A percentile compares a stretch with the other conserved stretches of the same genome.
phyloP scores from a whole-genome alignment of 2,113 vertebrate genomes.

The Pygoscelis adeliae region DNA sequence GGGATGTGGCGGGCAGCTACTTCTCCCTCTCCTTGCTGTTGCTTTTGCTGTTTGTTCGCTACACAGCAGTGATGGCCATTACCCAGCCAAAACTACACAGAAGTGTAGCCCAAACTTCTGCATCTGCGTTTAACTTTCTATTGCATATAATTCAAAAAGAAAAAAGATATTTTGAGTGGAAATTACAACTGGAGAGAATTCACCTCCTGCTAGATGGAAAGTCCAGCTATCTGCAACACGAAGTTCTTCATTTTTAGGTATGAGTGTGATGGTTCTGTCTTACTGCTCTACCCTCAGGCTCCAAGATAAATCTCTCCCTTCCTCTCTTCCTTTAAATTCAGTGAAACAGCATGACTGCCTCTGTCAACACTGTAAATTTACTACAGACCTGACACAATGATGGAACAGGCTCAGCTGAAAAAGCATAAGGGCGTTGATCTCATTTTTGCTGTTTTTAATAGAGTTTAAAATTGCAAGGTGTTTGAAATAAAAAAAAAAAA shows the following conservation, averaged over 20 bases:
- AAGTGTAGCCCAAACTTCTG: background rate
- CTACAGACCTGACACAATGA: background rate
- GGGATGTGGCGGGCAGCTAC: background rate
- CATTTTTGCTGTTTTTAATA: background rate
- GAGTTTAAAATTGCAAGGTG: slow-evolving; percentile 29
- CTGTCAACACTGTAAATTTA: slow-evolving; percentile 30
- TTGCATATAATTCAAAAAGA: background rate
- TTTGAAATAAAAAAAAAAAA: background rate
- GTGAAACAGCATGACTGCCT: background rate
- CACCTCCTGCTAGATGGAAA: background rate
- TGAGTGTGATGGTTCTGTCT: background rate
- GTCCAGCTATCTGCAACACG: background rate
- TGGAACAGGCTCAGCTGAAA: background rate
- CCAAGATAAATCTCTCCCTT: slow-evolving; percentile 23
- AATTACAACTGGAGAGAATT: background rate
- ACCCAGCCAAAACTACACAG: background rate
- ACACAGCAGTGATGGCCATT: background rate
- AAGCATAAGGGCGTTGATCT: background rate
- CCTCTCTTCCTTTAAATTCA: background rate
- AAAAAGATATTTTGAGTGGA: background rate
- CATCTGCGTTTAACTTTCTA: background rate
- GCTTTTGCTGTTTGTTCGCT: background rate
- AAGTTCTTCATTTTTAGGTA: background rate
- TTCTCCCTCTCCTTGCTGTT: background rate
- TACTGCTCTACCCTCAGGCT: background rate